Base-by-base conservation (phyloP, 1,140 invertebrate genomes). In the Dendrolimus kikuchii region DNA sequence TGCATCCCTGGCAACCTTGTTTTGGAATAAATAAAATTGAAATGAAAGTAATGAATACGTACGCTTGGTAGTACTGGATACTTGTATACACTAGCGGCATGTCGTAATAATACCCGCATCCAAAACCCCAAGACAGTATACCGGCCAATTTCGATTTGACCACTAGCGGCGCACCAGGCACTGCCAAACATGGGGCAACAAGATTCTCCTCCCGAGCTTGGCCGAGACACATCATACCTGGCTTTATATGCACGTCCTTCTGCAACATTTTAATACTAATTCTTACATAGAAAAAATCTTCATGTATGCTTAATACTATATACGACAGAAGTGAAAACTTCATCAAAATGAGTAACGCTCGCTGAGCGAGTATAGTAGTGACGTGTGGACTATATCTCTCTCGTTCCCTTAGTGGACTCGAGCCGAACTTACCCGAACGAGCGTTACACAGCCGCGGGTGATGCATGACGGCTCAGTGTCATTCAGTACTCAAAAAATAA, bases 121-220 rank as follows among this genome's bases (percentile, higher is more conserved):
- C 80, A 42, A 74, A 77, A 4, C 81, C 81, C 78, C 78, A 83
- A 2, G 81, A 85, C 48, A 61, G 66, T 0, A 85, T 38, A 0
- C 66, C 81, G 2, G 53, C 53, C 3, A 86, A 59, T 7, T 57
- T 53, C 0, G 60, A 75, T 0, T 51, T n/a, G 1, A 74, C 53
- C 5, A 77, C 76, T 0, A 81, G 64, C 0, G 78, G 75, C 0
- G 82, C 80, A 0, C 81, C 82, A 0, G 82, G 80, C 1, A 77
- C 77, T 0, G 66, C 82, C 37, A 81, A 39, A 50, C 82, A 86
- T 5, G 69, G 60, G 0, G 55, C 49, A 10, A 71, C 48, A 7
- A 66, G 38, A 8, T 76, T 64, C 37, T 64, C 58, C 41, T 66
- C 54, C 5, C 80, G 62, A 5, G 73, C 67, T 4, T 8, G 5